phyloP scores from a whole-genome alignment of 2,888 invertebrate species.

The Mycogona germanica region DNA sequence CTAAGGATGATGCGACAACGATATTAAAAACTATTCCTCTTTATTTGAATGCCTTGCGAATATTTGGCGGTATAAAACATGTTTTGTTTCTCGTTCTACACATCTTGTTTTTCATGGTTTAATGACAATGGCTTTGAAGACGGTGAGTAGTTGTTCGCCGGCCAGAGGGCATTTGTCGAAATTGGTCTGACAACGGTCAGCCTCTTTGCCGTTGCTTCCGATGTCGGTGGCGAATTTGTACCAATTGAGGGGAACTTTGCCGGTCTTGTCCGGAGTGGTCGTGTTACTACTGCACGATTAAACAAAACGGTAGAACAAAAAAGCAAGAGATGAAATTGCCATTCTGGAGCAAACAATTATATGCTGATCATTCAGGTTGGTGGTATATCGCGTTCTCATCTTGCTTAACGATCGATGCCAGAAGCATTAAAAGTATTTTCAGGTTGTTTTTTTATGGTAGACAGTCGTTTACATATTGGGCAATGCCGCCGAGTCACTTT shows the following conservation, averaged over 20 bases:
- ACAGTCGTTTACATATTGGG: too few relatives aligned
- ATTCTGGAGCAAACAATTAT: neutral
- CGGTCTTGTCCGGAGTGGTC: constrained; percentile 1
- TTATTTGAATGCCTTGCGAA: too few relatives aligned
- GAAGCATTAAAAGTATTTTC: neutral
- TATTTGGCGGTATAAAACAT: too few relatives aligned
- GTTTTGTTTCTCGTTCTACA: too few relatives aligned
- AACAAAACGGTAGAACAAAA: neutral
- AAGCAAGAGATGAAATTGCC: constrained; percentile 33
- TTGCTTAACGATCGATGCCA: too few relatives aligned
- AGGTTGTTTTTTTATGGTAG: too few relatives aligned
- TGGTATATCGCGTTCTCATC: too few relatives aligned
- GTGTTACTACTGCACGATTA: constrained; percentile 5
- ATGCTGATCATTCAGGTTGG: too few relatives aligned
- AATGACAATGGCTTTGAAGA: constrained; percentile 12
- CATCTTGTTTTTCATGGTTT: too few relatives aligned
- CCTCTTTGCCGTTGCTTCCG: constrained; percentile 3
- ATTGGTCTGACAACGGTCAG: neutral
- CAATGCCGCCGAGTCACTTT: too few relatives aligned
- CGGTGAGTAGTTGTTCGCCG: constrained; percentile 5
- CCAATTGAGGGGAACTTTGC: constrained; percentile 1
- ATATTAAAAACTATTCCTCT: too few relatives aligned
- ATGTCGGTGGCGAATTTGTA: constrained; percentile 10
- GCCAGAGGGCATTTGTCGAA: constrained; percentile 15
- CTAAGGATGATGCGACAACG: too few relatives aligned